phyloP scores from a whole-genome alignment of 2,888 invertebrate genomes.

The Sesamia inferens region DNA sequence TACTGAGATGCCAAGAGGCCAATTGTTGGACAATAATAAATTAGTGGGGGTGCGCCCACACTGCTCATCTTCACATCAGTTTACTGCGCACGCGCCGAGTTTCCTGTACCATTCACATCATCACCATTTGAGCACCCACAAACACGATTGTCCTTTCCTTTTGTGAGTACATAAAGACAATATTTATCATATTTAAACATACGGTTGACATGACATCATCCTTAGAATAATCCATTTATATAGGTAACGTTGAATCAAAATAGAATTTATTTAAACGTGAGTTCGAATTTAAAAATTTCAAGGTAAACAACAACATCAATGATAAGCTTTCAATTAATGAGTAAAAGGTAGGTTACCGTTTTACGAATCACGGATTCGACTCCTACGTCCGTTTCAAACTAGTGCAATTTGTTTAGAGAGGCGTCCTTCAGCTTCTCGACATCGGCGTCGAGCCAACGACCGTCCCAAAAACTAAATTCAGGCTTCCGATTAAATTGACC shows the following conservation, averaged over 20 bases:
- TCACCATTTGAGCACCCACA: conserved; percentile 79
- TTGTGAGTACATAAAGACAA: conserved; percentile 69
- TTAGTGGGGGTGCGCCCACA: conserved; percentile 86
- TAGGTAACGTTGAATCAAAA: conserved; percentile 35
- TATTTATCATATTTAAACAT: conserved; percentile 72
- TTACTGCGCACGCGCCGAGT: conserved; percentile 84
- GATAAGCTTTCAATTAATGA: conserved; percentile 30
- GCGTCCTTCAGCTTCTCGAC: conserved; percentile 33
- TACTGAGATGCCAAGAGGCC: conserved; percentile 69
- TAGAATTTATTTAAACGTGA: conserved; percentile 8
- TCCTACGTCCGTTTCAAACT: conserved; percentile 48
- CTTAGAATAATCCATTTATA: conserved; percentile 48
- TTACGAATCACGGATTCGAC: conserved; percentile 60
- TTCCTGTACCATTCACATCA: conserved; percentile 85
- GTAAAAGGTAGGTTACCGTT: conserved; percentile 55
- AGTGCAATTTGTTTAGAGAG: conserved; percentile 59
- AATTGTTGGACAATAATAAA: conserved; percentile 80
- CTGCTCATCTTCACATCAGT: conserved; percentile 85
- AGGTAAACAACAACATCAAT: conserved; percentile 20
- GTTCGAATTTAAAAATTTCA: conserved; percentile 6
- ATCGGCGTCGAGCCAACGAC: conserved; percentile 41
- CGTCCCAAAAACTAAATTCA: conserved; percentile 40
- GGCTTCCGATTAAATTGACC: conserved; percentile 48
- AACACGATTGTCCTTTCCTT: conserved; percentile 74
- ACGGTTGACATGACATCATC: conserved; percentile 76